Evolutionary conservation across 2,113 vertebrate species (phyloP), one percentile per base, ranked within the genome.

Genomic region (Cacatua alba): DNA sequence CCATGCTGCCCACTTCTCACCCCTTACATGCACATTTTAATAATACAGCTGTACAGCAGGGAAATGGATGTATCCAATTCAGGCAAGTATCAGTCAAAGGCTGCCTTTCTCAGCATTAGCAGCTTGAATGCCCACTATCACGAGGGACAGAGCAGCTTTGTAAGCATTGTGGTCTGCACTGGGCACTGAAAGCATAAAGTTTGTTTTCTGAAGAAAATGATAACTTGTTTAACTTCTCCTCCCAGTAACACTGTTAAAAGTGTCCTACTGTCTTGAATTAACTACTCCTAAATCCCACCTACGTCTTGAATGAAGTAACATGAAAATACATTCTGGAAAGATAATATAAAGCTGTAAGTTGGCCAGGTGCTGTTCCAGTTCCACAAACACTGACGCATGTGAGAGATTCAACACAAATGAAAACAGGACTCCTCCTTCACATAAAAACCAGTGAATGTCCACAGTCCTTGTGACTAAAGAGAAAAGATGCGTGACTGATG

Each of bases 21-120:
- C 52, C 21, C 13, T 52, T 0, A 9, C 10, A 9, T 1, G 1
- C 3, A 52, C 3, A 3, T 52, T 79, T 37, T 28, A 33, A 77
- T 70, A 48, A 72, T 4, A 77, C 20, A 92, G 63, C 53, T 80
- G 39, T 14, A 53, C 35, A 79, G 43, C 24, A 35, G 26, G 29
- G 60, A 80, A 41, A 55, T 0, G 2, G 64, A 82, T 0, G 1
- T 13, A 46, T 12, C 23, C n/a, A 72, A 5, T 52, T 62, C 43
- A 48, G 44, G 12, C 62, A 60, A 64, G 18, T 2, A 11, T 17
- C 70, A 26, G 37, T 9, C 53, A 67, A 60, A 77, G 57, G 28
- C 46, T 63, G 29, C 64, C 6, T 29, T 81, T 64, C 37, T 43
- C 57, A 37, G 65, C 52, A 31, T 51, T 8, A 59, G 39, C 63